A percentile compares a stretch with the other conserved stretches of the same genome.
Evolutionary conservation across 1,140 invertebrate genomes (phyloP).

Genomic region (Drosophila ohnishii): DNA sequence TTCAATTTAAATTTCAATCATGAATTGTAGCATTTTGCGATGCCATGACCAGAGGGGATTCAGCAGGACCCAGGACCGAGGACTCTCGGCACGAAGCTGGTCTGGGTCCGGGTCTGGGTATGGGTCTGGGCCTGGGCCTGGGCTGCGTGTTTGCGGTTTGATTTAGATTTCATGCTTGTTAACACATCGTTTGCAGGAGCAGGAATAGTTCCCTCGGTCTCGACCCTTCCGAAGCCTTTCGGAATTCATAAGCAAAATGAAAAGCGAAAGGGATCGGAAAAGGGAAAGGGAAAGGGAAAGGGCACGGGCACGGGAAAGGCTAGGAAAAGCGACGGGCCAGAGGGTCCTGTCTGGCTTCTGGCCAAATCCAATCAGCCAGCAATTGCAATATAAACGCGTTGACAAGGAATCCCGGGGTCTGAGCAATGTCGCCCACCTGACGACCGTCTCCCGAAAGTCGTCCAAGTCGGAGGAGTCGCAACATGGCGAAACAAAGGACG

Average conservation of each 20-base stretch:
- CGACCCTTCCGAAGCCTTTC: constrained; percentile 1
- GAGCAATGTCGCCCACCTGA: constrained; percentile 29
- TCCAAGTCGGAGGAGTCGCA: constrained; percentile 3
- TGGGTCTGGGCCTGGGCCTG: neutral
- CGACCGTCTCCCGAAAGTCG: constrained; percentile 3
- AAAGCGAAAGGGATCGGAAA: constrained; percentile 42
- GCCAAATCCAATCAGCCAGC: constrained; percentile 61
- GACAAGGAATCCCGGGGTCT: constrained; percentile 31
- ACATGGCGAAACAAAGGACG: constrained; percentile 4
- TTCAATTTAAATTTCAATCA: constrained; percentile 70
- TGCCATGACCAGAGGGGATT: constrained; percentile 55
- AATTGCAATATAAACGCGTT: constrained; percentile 60
- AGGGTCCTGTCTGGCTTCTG: constrained; percentile 35
- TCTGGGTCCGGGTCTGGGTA: neutral
- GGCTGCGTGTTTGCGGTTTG: constrained; percentile 61
- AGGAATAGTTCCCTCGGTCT: constrained; percentile 30
- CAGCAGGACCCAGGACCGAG: neutral
- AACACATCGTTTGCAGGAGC: constrained; percentile 60
- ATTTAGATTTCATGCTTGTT: constrained; percentile 67
- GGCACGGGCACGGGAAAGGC: neutral
- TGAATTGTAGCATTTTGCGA: constrained; percentile 65
- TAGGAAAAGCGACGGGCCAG: neutral
- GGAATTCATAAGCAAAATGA: constrained; percentile 55
- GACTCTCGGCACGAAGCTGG: neutral
- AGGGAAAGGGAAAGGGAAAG: neutral